Base-by-base conservation (phyloP, 2,797 vertebrate species). In the Parauchenoglanis ngamensis region DNA sequence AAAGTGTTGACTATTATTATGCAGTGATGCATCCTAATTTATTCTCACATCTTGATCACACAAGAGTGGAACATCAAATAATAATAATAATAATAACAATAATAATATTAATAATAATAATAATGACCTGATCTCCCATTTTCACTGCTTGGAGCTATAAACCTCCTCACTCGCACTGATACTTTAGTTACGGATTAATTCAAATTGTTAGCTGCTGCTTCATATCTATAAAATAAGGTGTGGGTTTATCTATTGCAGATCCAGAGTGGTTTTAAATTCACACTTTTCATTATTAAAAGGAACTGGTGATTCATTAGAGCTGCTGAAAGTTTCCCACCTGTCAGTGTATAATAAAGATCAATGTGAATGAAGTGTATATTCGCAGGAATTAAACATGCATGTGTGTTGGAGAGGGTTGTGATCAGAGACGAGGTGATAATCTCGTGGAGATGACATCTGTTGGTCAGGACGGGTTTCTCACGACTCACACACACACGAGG, bases 1-100 rank as follows among this genome's bases (percentile, higher is more conserved):
- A 83, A 72, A 28, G 72, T 85, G 89, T 91, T 91, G 88, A 91
- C 88, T 92, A 87, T 91, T 88, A 80, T 83, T 91, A 76, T 63
- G 19, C 56, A 76, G 44, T 57, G 19, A 40, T 3, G 31, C n/a
- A 4, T 25, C 21, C 1, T 4, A 35, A 13, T 61, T 61, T 21
- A 31, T 35, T 57, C n/a, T 31, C 13, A 46, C 46, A 13, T 25
- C 56, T 57, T 15, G 15, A 57, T 17, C 17, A 19, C 75, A 54
- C n/a, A 54, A 8, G 19, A 72, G 40, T 25, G 21, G 40, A 73
- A 21, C 15, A 2, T 35, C 35, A 13, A 13, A 1, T 3, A 1
- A 49, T 65, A 12, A 67, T 31, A 0, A 67, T 67, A 13, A 31
- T 31, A 31, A 68, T 28, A 6, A 68, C 13, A 13, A 65, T n/a